phyloP scores from a whole-genome alignment of 1,140 invertebrate species.

The Heliconius himera region DNA sequence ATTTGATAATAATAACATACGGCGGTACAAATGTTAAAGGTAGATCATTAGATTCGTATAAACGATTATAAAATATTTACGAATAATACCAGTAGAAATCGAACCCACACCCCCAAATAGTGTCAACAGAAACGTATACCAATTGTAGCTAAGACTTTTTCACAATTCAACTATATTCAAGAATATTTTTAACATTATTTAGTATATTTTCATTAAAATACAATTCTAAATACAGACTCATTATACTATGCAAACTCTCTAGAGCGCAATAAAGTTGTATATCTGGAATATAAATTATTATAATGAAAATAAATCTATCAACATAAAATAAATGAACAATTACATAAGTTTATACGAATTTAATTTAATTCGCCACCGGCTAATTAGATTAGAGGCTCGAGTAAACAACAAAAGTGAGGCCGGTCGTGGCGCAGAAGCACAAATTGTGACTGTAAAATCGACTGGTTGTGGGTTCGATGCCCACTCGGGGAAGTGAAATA shows the following conservation, averaged over 20 bases:
- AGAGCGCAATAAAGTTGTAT: neutral
- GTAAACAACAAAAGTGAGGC: neutral
- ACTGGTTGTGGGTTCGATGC: no score
- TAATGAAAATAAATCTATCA: constrained; percentile 1
- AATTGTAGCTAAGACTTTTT: no score
- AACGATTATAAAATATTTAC: no score
- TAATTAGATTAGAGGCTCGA: neutral
- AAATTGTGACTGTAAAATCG: no score
- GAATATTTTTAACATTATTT: neutral
- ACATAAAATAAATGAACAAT: neutral
- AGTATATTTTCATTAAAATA: neutral
- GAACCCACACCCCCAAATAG: no score
- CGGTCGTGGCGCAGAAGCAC: no score
- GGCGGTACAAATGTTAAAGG: neutral
- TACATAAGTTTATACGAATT: neutral
- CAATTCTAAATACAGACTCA: neutral
- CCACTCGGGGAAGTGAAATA: no score
- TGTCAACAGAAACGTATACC: no score
- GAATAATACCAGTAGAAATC: no score
- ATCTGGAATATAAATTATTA: neutral
- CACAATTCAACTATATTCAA: neutral
- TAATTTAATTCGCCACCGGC: neutral
- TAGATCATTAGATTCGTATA: no score
- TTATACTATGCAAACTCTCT: neutral
- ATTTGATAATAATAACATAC: neutral